phyloP scores from a whole-genome alignment of 2,113 vertebrate species.

The Antechinus stuartii region DNA sequence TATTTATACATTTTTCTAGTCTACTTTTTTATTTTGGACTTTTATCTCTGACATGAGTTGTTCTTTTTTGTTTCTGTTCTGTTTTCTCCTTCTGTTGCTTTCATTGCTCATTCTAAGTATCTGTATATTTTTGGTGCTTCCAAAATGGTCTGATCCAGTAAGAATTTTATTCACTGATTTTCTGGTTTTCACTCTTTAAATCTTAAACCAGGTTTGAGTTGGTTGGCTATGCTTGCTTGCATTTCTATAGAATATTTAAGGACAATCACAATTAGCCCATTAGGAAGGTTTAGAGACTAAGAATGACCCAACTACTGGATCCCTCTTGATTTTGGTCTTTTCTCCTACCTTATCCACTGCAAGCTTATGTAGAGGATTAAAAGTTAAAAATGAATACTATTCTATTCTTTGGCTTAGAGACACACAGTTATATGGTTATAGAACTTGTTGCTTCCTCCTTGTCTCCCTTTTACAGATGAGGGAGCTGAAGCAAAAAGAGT shows the following conservation, averaged over 20 bases:
- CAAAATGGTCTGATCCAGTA: background rate
- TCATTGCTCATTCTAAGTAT: background rate
- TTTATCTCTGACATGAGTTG: background rate
- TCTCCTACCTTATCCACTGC: background rate
- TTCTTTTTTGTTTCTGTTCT: no score
- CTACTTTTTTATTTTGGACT: background rate
- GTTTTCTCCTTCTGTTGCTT: background rate
- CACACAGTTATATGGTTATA: background rate
- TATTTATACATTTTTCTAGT: background rate
- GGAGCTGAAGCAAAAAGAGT: background rate
- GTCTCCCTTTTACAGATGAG: background rate
- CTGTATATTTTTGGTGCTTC: background rate
- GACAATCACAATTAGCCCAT: background rate
- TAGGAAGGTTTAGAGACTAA: background rate
- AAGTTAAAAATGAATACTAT: background rate
- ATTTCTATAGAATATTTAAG: background rate
- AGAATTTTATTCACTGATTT: background rate
- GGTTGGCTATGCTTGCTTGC: background rate
- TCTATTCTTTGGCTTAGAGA: background rate
- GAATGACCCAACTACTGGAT: background rate
- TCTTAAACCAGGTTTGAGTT: background rate
- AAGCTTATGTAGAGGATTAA: background rate
- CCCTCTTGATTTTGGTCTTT: background rate
- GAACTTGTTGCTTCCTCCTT: background rate
- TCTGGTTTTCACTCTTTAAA: background rate